Percentiles rank a stretch among this genome's conserved stretches.
Conservation (phyloP, 2,888 invertebrate genomes). For the Eupithecia vulgata region DNA sequence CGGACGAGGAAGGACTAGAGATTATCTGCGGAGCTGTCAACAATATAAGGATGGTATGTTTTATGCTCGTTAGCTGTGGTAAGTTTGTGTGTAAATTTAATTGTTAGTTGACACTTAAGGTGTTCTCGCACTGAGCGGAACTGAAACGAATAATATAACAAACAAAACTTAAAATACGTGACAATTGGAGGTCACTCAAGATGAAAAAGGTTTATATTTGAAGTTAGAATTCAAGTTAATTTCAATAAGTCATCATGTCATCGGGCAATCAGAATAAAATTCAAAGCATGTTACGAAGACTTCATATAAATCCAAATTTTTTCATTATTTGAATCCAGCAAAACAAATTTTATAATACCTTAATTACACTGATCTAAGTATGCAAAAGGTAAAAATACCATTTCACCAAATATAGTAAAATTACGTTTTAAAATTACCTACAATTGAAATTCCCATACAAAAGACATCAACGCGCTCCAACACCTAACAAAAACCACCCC, state of each 20-base stretch:
- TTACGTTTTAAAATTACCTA: not conserved
- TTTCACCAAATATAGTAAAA: not conserved
- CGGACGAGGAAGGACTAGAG: not conserved
- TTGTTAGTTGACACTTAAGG: not conserved
- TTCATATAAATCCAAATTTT: not conserved
- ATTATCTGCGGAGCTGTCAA: slow-evolving; percentile 4
- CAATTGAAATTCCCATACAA: slow-evolving; percentile 7
- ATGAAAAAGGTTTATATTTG: too few relatives aligned
- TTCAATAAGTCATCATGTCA: not conserved
- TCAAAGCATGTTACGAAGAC: not conserved
- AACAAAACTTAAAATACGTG: too few relatives aligned
- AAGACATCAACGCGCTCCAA: slow-evolving; percentile 19
- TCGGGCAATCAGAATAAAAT: not conserved
- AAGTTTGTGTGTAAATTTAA: not conserved
- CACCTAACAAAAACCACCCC: not conserved
- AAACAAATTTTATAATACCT: not conserved
- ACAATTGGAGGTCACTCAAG: too few relatives aligned
- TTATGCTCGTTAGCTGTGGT: slow-evolving; percentile 1
- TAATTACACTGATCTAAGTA: too few relatives aligned
- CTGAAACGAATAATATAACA: too few relatives aligned
- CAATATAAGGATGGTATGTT: slow-evolving; percentile 11
- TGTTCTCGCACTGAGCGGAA: too few relatives aligned
- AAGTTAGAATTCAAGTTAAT: not conserved
- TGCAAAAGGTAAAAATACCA: not conserved
- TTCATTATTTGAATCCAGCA: not conserved